Percentiles rank a stretch among this genome's conserved stretches.
Conservation (phyloP, 1,140 invertebrate species). For the Eueides isabella region DNA sequence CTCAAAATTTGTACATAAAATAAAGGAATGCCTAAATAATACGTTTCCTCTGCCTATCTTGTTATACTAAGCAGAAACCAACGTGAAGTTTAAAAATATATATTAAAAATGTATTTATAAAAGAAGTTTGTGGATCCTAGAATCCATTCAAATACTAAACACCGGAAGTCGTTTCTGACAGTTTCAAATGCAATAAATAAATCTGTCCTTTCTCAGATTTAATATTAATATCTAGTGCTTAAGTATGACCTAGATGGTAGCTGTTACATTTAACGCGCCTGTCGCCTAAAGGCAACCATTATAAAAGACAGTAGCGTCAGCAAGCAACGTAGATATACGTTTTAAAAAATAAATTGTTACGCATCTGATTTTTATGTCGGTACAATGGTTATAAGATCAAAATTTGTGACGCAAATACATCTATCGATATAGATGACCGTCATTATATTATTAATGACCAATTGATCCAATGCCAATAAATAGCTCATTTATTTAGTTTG, state of each 20-base stretch:
- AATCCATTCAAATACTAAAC: neutral
- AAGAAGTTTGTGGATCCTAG: neutral
- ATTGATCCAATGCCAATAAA: too few relatives aligned
- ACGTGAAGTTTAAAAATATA: too few relatives aligned
- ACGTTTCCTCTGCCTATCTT: too few relatives aligned
- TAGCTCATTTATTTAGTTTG: too few relatives aligned
- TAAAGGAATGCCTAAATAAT: too few relatives aligned
- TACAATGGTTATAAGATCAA: neutral
- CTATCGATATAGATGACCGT: too few relatives aligned
- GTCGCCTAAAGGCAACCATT: conserved; percentile 34
- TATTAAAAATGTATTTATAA: too few relatives aligned
- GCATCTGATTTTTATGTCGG: neutral
- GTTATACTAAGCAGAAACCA: too few relatives aligned
- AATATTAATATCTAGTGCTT: conserved; percentile 25
- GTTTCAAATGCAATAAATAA: conserved; percentile 22
- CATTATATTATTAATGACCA: too few relatives aligned
- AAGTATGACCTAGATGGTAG: conserved; percentile 38
- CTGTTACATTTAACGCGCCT: conserved; percentile 36
- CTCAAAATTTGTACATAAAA: too few relatives aligned
- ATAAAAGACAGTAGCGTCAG: conserved; percentile 7
- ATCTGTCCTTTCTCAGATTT: conserved; percentile 30
- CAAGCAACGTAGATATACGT: neutral
- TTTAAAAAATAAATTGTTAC: neutral
- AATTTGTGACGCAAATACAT: neutral
- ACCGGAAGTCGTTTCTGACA: conserved; percentile 26